phyloP scores from a whole-genome alignment of 30 jellyfish, hydroid and myxozoan species.

The Aurelia aurita region DNA sequence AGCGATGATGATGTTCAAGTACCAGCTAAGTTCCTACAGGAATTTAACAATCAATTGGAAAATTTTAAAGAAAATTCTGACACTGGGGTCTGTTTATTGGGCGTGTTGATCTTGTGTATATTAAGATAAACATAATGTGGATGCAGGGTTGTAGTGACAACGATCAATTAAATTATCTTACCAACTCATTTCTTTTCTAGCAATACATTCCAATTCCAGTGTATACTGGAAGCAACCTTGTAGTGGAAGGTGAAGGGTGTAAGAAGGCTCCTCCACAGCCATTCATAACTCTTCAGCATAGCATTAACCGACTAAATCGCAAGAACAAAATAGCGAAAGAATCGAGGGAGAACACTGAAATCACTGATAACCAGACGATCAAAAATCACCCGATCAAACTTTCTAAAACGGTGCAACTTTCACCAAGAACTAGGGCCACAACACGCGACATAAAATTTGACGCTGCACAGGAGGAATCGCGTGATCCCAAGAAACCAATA shows the following conservation, averaged over 20 bases:
- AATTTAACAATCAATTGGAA: no score
- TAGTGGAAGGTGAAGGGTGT: conserved; percentile 85
- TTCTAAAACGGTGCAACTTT: not conserved
- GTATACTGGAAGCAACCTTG: conserved; percentile 82
- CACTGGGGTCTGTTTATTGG: no score
- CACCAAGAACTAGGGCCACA: not conserved
- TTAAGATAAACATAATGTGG: no score
- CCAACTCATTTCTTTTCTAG: conserved; percentile 7
- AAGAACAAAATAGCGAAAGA: conserved; percentile 7
- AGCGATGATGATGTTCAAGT: no score
- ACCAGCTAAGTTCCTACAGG: no score
- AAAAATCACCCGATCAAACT: not conserved
- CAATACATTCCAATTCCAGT: conserved; percentile 83
- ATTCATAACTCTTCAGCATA: conserved; percentile 35
- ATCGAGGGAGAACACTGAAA: conserved; percentile 5
- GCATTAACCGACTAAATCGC: conserved; percentile 9
- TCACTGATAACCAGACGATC: no score
- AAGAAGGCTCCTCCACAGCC: conserved; percentile 39
- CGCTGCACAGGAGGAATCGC: not conserved
- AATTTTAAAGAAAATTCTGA: no score
- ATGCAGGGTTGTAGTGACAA: no score
- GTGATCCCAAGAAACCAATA: not conserved
- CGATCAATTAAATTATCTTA: no score
- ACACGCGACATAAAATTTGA: not conserved
- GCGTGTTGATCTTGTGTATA: no score